Conservation (phyloP, 2,888 invertebrate genomes). For the Philaethria dido region DNA sequence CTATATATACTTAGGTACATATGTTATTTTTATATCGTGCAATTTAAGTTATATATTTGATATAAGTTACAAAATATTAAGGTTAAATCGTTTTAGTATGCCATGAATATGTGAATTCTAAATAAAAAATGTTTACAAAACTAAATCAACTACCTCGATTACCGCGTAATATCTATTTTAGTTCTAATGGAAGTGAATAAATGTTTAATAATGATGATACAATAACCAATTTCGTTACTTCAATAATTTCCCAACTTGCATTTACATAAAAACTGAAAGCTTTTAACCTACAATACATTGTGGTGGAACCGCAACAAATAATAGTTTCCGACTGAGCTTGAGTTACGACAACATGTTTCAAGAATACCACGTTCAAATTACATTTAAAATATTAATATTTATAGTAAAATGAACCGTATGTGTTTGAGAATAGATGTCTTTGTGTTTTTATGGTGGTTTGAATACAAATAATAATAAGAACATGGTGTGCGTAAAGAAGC, state of each 20-base stretch:
- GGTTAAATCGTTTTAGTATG: too few relatives aligned
- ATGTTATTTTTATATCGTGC: neutral
- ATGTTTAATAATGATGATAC: constrained; percentile 36
- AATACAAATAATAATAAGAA: constrained; percentile 38
- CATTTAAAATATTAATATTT: neutral
- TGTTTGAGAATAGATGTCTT: constrained; percentile 24
- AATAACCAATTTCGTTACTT: constrained; percentile 52
- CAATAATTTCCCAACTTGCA: constrained; percentile 58
- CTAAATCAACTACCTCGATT: neutral
- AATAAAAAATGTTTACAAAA: neutral
- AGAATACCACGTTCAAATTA: constrained; percentile 48
- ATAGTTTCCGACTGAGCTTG: constrained; percentile 76
- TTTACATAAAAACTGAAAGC: constrained; percentile 63
- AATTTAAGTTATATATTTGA: neutral
- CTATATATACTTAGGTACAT: neutral
- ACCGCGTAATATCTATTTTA: neutral
- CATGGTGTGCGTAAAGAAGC: constrained; percentile 60
- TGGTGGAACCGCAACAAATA: constrained; percentile 76
- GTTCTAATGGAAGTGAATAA: constrained; percentile 1
- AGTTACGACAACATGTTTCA: constrained; percentile 76
- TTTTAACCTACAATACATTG: constrained; percentile 72
- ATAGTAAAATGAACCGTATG: constrained; percentile 44
- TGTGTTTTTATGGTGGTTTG: constrained; percentile 17
- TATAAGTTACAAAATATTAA: neutral
- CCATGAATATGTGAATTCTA: neutral